Percentiles rank a stretch among this genome's conserved stretches.
Conservation (phyloP, 2,888 invertebrate genomes). For the Troilus luridus region DNA sequence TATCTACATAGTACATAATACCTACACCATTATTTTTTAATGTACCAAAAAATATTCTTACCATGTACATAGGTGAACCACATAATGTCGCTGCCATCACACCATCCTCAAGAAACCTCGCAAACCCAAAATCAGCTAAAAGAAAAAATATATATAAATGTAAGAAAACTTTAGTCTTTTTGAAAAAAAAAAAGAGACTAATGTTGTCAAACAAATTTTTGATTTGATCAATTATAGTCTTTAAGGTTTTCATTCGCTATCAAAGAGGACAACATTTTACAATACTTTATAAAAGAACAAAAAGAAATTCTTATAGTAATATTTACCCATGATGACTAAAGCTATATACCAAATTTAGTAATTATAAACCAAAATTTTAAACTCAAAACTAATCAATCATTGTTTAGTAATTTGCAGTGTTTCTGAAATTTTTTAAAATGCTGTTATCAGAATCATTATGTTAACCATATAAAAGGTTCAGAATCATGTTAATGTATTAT, state of each 20-base stretch:
- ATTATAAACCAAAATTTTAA: too few relatives aligned
- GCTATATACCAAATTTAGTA: too few relatives aligned
- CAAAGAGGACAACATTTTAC: background rate
- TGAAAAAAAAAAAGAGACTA: background rate
- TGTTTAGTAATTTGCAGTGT: too few relatives aligned
- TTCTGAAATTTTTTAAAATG: too few relatives aligned
- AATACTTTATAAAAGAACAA: background rate
- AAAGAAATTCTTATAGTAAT: background rate
- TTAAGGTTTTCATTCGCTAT: background rate
- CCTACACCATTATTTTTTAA: background rate
- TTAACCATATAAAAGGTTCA: too few relatives aligned
- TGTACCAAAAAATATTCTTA: constrained; percentile 69
- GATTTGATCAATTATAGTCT: background rate
- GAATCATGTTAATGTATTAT: too few relatives aligned
- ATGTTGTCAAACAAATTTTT: background rate
- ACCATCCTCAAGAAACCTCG: constrained; percentile 97
- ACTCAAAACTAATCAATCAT: too few relatives aligned
- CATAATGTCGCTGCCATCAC: constrained; percentile 99
- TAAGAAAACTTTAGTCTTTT: background rate
- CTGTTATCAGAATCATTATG: too few relatives aligned
- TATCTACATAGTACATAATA: too few relatives aligned
- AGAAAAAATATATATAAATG: constrained; percentile 64
- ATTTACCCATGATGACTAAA: too few relatives aligned
- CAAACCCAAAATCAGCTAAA: constrained; percentile 98
- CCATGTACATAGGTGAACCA: constrained; percentile 99